Percentiles rank a stretch among this genome's conserved stretches.
Evolutionary conservation across 2,888 invertebrate species (phyloP).

Genomic region (Neoascia interrupta): DNA sequence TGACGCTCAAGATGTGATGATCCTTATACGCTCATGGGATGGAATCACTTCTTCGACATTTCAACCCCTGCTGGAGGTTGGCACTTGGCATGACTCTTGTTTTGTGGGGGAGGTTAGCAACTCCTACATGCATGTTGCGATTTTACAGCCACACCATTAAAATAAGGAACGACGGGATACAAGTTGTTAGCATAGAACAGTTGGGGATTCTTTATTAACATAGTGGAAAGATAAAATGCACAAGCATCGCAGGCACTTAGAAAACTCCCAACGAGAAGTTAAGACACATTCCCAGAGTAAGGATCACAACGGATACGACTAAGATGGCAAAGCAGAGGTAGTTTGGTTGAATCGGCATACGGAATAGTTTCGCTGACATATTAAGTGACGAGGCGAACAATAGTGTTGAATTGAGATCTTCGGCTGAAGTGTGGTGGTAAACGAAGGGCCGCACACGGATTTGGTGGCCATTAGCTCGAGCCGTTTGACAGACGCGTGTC

Average conservation of each 20-base stretch:
- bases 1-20: constrained; percentile 36
- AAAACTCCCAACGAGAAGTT: constrained; percentile 75
- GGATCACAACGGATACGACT: constrained; percentile 82
- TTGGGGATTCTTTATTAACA: constrained; percentile 45
- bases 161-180: constrained; percentile 50
- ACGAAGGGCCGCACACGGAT: constrained; percentile 89
- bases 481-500: constrained; percentile 85
- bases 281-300: constrained; percentile 86
- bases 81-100: constrained; percentile 32
- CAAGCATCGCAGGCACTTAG: constrained; percentile 54
- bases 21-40: constrained; percentile 48
- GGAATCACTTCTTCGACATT: constrained; percentile 50
- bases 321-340: constrained; percentile 85
- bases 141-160: constrained; percentile 57
- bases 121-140: constrained; percentile 45
- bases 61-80: constrained; percentile 24
- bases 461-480: constrained; percentile 89
- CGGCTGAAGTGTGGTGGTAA: constrained; percentile 87
- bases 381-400: constrained; percentile 88
- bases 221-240: constrained; percentile 45
- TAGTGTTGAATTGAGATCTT: constrained; percentile 88
- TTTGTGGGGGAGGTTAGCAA: constrained; percentile 35
- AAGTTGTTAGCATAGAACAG: constrained; percentile 26
- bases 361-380: constrained; percentile 87
- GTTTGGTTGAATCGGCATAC: constrained; percentile 86